Evolutionary conservation across 2,888 invertebrate genomes (phyloP).

Genomic region (Bursaphelenchus okinawaensis): DNA sequence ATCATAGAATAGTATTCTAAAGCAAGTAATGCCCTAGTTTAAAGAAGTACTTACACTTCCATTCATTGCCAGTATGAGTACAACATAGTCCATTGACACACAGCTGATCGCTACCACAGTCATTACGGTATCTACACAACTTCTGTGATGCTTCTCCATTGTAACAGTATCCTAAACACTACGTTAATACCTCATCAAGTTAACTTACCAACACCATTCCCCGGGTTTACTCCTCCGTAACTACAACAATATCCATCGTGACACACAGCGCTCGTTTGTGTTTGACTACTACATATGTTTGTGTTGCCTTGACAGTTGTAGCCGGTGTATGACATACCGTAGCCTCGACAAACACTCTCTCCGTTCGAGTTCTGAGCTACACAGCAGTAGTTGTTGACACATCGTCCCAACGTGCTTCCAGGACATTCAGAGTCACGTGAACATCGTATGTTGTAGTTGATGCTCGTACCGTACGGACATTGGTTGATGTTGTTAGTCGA

Average conservation of each 20-base stretch:
- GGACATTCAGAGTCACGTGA: not conserved
- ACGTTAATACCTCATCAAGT: not conserved
- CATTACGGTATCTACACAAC: slow-evolving; percentile 30
- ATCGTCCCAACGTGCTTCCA: not conserved
- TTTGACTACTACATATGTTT: not conserved
- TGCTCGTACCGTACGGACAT: not conserved
- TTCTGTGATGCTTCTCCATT: slow-evolving; percentile 36
- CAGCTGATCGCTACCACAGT: slow-evolving; percentile 34
- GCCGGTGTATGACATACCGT: not conserved
- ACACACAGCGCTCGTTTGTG: slow-evolving; percentile 12
- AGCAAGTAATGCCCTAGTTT: not conserved
- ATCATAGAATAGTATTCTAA: not conserved
- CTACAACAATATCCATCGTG: slow-evolving; percentile 32
- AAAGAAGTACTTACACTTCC: slow-evolving; percentile 23
- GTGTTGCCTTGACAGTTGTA: not conserved
- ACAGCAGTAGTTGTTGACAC: not conserved
- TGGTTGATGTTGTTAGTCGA: not conserved
- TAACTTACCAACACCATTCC: not conserved
- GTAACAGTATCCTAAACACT: slow-evolving; percentile 35
- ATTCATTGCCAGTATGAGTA: slow-evolving; percentile 43
- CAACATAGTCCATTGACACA: slow-evolving; percentile 48
- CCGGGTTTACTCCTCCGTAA: not conserved
- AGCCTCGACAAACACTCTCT: not conserved
- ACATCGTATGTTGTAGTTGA: not conserved
- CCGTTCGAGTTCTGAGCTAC: not conserved